These are phyloP conservation scores for Hololepta plana DNA, from an alignment of 2,888 invertebrate genomes.

Conservation along the genomic window DNA sequence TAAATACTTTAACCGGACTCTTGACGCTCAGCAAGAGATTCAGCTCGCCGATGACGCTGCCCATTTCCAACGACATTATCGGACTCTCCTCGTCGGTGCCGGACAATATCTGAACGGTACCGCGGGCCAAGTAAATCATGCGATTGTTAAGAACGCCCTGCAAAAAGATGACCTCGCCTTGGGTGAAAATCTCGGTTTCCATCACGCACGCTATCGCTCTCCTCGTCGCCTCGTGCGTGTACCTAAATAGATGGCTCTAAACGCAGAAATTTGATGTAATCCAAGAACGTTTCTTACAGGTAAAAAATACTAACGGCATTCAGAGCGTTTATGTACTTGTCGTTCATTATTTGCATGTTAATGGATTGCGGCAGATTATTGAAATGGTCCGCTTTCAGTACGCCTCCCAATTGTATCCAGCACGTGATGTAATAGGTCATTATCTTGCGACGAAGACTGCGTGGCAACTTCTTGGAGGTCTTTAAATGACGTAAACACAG, in stretches of 20 bases:
- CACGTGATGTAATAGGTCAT: no score
- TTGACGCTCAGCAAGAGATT: constrained; percentile 10
- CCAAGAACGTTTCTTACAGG: no score
- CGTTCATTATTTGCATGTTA: no score
- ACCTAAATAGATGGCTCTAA: constrained; percentile 9
- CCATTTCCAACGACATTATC: constrained; percentile 12
- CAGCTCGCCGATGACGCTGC: constrained; percentile 12
- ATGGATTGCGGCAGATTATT: no score
- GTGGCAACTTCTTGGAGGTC: no score
- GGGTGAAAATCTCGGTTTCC: constrained; percentile 9
- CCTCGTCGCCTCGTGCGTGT: constrained; percentile 9
- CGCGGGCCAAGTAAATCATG: constrained; percentile 12
- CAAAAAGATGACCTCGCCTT: constrained; percentile 11
- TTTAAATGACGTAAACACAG: no score
- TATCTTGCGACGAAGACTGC: no score
- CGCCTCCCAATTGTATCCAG: no score
- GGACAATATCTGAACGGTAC: constrained; percentile 13
- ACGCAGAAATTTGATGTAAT: no score
- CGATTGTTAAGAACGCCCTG: constrained; percentile 10
- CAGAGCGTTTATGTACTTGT: no score
- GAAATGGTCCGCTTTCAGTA: no score
- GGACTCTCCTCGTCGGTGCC: constrained; percentile 14
- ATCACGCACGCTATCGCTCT: constrained; percentile 8
- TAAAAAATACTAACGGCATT: no score
- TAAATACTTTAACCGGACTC: constrained; percentile 12